phyloP scores from a whole-genome alignment of 2,797 vertebrate species.

The Alectoris magna region DNA sequence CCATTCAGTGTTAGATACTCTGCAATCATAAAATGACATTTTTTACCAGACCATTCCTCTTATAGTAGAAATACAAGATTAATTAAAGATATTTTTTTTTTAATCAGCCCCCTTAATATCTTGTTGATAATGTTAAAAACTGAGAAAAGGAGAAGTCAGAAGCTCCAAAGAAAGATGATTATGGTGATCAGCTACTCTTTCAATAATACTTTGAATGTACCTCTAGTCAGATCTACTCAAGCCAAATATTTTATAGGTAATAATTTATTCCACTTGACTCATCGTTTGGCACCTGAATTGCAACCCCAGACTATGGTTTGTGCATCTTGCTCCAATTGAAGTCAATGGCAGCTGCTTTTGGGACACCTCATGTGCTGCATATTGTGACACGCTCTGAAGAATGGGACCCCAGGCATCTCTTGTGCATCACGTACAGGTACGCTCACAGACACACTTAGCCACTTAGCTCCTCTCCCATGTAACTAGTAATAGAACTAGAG shows the following conservation, averaged over 20 bases:
- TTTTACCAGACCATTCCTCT: not conserved
- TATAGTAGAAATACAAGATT: not conserved
- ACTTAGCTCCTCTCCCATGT: no score
- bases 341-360: accelerated
- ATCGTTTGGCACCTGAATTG: not conserved
- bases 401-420: accelerated
- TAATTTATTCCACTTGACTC: not conserved
- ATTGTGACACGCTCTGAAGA: not conserved
- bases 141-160: not conserved
- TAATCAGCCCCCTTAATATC: not conserved
- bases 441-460: not conserved
- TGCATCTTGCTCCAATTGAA: not conserved
- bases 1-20: not conserved
- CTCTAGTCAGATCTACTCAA: not conserved
- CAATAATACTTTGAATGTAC: no score
- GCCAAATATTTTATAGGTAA: accelerated
- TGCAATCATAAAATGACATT: not conserved
- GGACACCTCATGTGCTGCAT: not conserved
- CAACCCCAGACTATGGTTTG: accelerated
- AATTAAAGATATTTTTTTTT: not conserved
- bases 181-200: accelerated
- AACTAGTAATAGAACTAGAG: no score
- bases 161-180: not conserved
- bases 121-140: not conserved
- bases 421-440: not conserved